Conservation (phyloP, 2,888 invertebrate genomes). For the Gortyna flavago region DNA sequence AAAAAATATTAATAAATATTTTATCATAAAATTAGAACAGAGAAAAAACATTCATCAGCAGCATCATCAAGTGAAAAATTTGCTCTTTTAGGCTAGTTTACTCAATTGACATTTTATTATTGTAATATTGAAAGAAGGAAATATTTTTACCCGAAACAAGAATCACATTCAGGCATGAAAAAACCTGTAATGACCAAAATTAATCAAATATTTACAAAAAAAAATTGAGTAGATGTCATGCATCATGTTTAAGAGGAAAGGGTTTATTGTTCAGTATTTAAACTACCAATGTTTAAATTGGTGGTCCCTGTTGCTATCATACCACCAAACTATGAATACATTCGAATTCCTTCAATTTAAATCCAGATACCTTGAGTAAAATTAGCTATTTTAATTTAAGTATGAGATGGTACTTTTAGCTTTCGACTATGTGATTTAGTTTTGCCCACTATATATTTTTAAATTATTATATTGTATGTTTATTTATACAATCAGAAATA, state of each 20-base stretch:
- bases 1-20: slow-evolving; percentile 47
- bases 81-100: not conserved
- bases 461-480: not conserved
- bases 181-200: not conserved
- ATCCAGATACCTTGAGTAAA: not conserved
- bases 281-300: not conserved
- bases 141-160: not conserved
- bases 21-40: not conserved
- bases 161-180: not conserved
- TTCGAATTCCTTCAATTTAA: not conserved
- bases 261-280: not conserved
- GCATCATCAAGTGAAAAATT: not conserved
- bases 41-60: not conserved
- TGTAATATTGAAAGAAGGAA: not conserved
- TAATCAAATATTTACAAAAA: not conserved
- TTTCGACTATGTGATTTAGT: not conserved
- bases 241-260: not conserved
- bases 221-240: not conserved
- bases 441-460: not conserved
- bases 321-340: not conserved
- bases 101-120: not conserved
- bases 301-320: not conserved
- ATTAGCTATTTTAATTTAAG: not conserved
- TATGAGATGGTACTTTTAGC: not conserved
- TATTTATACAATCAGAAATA: not conserved